These are phyloP conservation scores for Gortyna flavago DNA, from an alignment of 2,888 invertebrate genomes.

Conservation along the genomic window DNA sequence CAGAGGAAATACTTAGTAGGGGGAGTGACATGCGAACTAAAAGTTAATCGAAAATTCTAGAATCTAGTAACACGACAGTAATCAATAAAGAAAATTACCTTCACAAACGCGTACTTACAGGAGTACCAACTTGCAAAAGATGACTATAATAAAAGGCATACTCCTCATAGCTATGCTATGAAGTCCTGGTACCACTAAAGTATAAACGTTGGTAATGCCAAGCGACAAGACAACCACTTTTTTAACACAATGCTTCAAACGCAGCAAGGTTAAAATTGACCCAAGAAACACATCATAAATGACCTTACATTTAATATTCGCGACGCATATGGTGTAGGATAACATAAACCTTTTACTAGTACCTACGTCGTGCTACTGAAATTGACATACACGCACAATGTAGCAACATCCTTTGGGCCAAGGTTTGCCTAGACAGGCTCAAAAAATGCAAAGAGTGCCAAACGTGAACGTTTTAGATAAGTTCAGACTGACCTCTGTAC, in stretches of 20 bases:
- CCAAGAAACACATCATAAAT: background rate
- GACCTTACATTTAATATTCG: slow-evolving; percentile 25
- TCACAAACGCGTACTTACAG: slow-evolving; percentile 1
- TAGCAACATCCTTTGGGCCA: slow-evolving; percentile 64
- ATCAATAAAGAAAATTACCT: slow-evolving; percentile 25
- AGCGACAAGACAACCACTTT: background rate
- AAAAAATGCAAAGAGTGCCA: slow-evolving; percentile 51
- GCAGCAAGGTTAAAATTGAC: background rate
- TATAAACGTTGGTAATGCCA: background rate
- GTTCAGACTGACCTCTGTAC: slow-evolving; percentile 52
- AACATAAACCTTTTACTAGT: slow-evolving; percentile 15
- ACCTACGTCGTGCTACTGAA: slow-evolving; percentile 18
- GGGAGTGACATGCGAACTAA: slow-evolving; percentile 63
- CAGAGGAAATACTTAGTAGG: slow-evolving; percentile 54
- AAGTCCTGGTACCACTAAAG: background rate
- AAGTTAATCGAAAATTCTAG: slow-evolving; percentile 57
- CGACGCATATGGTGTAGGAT: background rate
- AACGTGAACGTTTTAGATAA: slow-evolving; percentile 62
- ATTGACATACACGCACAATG: slow-evolving; percentile 50
- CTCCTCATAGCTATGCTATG: background rate
- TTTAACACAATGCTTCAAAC: background rate
- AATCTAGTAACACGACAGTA: slow-evolving; percentile 32
- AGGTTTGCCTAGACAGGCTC: slow-evolving; percentile 46
- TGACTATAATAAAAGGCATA: background rate
- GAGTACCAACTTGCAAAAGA: background rate